Evolutionary conservation across 2,888 invertebrate genomes (phyloP).

Genomic region (Thymelicus lineola): DNA sequence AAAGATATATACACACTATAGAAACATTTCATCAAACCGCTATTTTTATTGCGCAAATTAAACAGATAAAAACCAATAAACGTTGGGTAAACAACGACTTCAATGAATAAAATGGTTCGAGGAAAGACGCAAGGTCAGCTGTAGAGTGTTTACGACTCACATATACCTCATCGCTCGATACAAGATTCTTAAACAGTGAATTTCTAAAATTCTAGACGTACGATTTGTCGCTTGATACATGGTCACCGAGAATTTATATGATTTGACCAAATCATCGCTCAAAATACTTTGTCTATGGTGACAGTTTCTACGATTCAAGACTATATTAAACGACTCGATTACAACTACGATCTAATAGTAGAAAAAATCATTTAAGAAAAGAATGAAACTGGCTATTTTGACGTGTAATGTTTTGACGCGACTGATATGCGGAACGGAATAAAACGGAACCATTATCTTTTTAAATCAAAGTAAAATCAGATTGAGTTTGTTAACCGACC

Average conservation of each 20-base stretch:
- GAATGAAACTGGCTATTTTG: no score
- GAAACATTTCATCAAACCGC: constrained; percentile 16
- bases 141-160: constrained; percentile 50
- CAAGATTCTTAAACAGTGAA: not conserved
- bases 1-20: constrained; percentile 12
- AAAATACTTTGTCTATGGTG: no score
- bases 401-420: no score
- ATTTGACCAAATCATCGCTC: no score
- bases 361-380: no score
- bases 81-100: constrained; percentile 35
- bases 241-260: not conserved
- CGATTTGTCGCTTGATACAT: not conserved
- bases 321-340: no score
- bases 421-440: no score
- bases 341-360: no score
- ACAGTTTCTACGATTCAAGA: no score
- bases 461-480: no score
- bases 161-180: constrained; percentile 42
- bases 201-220: not conserved
- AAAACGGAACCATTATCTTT: no score
- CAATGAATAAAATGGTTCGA: constrained; percentile 34
- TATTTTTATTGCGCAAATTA: constrained; percentile 19
- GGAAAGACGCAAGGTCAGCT: constrained; percentile 49
- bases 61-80: constrained; percentile 33
- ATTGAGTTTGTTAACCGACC: no score